These are phyloP conservation scores for Eumacrocentrus americanus DNA, from an alignment of 2,888 invertebrate genomes.

Conservation along the genomic window DNA sequence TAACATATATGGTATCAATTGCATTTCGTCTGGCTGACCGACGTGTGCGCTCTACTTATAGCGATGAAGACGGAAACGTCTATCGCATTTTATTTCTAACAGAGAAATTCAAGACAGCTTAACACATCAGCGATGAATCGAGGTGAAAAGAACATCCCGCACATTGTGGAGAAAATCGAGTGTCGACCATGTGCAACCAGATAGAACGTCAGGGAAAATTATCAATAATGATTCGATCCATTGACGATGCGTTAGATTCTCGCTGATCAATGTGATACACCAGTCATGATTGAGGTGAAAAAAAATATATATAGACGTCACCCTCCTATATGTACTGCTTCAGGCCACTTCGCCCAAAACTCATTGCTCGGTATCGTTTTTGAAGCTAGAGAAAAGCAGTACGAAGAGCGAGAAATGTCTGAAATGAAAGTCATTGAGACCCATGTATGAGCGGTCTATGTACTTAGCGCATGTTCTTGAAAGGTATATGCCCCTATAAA, in stretches of 20 bases:
- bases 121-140: conserved; percentile 9
- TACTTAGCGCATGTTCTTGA: conserved; percentile 35
- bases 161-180: conserved; percentile 47
- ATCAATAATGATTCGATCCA: conserved; percentile 38
- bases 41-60: conserved; percentile 35
- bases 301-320: too few species aligned
- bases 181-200: conserved; percentile 45
- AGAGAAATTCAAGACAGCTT: conserved; percentile 26
- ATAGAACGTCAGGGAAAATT: conserved; percentile 43
- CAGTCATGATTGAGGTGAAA: too few species aligned
- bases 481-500: conserved; percentile 5
- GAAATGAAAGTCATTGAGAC: conserved; percentile 31
- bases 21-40: too few species aligned
- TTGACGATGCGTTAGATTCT: conserved; percentile 28
- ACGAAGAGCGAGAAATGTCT: conserved; percentile 22
- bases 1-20: too few species aligned
- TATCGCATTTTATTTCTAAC: conserved; percentile 24
- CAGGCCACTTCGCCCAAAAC: too few species aligned
- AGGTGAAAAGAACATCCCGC: conserved; percentile 9
- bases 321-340: too few species aligned
- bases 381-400: too few species aligned
- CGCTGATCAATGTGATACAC: too few species aligned
- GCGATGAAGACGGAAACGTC: conserved; percentile 19
- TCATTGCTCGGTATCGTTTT: too few species aligned
- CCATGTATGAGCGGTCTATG: conserved; percentile 21